Conservation (phyloP, 2,113 vertebrate species). For the Zosterops hypoxanthus region DNA sequence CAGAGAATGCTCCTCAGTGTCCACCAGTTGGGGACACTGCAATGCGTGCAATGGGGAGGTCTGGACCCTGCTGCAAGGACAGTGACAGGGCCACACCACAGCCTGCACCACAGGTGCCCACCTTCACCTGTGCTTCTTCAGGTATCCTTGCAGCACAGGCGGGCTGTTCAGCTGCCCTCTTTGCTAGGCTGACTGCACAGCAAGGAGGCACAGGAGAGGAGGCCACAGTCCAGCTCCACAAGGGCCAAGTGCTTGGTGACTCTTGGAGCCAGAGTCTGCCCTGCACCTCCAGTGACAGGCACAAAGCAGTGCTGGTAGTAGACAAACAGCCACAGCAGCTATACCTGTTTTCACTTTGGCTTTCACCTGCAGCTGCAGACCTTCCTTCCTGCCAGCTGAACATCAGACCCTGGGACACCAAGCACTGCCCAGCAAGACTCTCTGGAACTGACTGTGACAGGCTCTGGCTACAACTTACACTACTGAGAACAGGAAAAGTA, state of each 20-base stretch:
- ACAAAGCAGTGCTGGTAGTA: background rate
- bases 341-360: background rate
- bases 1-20: background rate
- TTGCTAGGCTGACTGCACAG: background rate
- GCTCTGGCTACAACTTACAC: background rate
- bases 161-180: background rate
- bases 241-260: background rate
- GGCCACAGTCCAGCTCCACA: background rate
- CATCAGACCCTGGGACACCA: background rate
- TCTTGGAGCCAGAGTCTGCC: background rate
- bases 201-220: accelerated
- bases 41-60: accelerated
- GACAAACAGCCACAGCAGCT: background rate
- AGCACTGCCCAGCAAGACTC: background rate
- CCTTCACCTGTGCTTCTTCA: background rate
- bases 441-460: background rate
- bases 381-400: background rate
- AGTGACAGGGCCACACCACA: background rate
- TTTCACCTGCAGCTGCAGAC: background rate
- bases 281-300: background rate
- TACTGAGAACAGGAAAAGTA: background rate
- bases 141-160: background rate
- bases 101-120: accelerated
- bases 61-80: background rate
- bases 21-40: too few relatives aligned